Evolutionary conservation across 2,797 vertebrate species (phyloP).

Genomic region (Characodon lateralis): DNA sequence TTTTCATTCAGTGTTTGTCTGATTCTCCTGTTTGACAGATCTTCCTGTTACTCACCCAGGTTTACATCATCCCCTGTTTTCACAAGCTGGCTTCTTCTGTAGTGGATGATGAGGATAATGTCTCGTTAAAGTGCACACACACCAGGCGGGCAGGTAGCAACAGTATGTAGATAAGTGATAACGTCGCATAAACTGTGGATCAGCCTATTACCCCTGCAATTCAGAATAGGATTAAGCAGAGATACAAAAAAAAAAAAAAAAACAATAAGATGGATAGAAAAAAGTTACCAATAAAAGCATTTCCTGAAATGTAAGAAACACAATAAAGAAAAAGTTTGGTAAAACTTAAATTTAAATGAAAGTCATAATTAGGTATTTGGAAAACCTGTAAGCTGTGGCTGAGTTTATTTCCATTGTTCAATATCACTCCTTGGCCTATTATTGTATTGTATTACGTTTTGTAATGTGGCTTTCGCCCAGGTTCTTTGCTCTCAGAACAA

Average conservation of each 20-base stretch:
- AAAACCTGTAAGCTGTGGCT: constrained; percentile 26
- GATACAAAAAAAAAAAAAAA: neutral
- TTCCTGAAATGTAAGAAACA: neutral
- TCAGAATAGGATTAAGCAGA: neutral
- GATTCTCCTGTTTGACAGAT: neutral
- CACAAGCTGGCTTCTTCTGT: neutral
- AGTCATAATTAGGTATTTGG: constrained; percentile 59
- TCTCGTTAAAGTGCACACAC: neutral
- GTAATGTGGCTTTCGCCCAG: constrained; percentile 55
- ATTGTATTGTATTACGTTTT: constrained; percentile 65
- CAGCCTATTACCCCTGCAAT: neutral
- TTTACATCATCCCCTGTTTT: neutral
- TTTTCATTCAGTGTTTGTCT: neutral
- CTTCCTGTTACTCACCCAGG: neutral
- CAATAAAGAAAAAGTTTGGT: constrained; percentile 50
- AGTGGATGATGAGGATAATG: neutral
- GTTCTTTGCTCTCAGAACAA: constrained; percentile 55
- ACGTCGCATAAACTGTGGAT: neutral
- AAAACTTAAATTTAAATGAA: constrained; percentile 51
- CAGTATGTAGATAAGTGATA: neutral
- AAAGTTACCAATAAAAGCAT: neutral
- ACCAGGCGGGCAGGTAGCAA: neutral
- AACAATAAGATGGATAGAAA: neutral
- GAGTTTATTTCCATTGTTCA: constrained; percentile 65
- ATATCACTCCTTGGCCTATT: constrained; percentile 64